Base-by-base conservation (phyloP, 2,888 invertebrate genomes). In the Hydroisotoma schaefferi region DNA sequence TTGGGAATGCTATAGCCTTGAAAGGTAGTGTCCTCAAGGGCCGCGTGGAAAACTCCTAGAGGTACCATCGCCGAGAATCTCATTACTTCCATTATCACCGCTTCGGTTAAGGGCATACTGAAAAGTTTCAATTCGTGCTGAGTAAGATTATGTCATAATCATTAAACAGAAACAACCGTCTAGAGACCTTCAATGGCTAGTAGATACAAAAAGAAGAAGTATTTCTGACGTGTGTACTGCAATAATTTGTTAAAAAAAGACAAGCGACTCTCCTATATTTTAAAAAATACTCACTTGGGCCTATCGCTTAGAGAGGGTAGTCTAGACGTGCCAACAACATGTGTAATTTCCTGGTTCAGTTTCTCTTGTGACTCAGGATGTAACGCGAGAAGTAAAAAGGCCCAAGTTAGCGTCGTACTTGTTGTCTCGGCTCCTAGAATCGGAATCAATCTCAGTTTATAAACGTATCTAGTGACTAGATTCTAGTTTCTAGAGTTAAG, bases 311-410 rank as follows among this genome's bases (percentile, higher is more conserved):
- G 40, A 25, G 58, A 59, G 10, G 68, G 65, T n/a, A 49, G 55
- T 4, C 67, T 22, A 2, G 61, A 59, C 5, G 49, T 18, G 10
- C 70, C 68, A 18, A 68, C 57, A 8, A 69, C 68, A 2, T 25
- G 10, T 18, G 62, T 62, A 25, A 70, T 65, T 61, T 70, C 70
- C 6, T 65, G 48, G 25, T 60, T 55, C 1, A 70, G 44, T 53
- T 69, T 68, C 18, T 66, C 63, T 54, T 70, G 70, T n/a, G 40
- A 37, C 27, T 69, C 57, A 15, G 55, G 66, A 49, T 68, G 28
- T 22, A 64, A 26, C 1, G 70, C 65, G 23, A 70, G 37, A 1
- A 64, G 47, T 1, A 70, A 54, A 47, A 65, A 61, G 8, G 58
- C 53, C 66, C 68, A 70, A 1, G 64, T 55, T 18, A 70, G 27